Evolutionary conservation across 2,797 vertebrate species (phyloP).

Genomic region (Yasuhikotakia modesta): DNA sequence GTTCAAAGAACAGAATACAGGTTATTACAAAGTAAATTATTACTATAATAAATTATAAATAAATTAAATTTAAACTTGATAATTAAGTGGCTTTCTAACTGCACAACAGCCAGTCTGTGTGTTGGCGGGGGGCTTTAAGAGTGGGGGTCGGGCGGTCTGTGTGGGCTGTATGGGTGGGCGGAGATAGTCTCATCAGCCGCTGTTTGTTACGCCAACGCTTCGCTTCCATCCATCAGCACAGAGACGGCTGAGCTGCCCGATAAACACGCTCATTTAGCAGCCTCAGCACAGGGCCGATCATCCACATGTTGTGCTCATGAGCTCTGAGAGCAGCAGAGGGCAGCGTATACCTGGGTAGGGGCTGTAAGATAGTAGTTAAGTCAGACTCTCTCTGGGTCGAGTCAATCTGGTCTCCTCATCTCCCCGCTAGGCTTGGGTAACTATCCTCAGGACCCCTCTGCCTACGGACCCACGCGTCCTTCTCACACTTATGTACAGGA

Average conservation of each 20-base stretch:
- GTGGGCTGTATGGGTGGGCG: conserved; percentile 16
- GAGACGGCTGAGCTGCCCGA: conserved; percentile 62
- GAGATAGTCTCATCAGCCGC: conserved; percentile 59
- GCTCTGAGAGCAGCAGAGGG: conserved; percentile 61
- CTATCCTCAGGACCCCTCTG: conserved; percentile 89
- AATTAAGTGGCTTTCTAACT: background rate
- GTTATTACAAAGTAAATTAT: background rate
- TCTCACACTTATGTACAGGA: conserved; percentile 91
- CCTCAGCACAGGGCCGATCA: conserved; percentile 41
- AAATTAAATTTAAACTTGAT: background rate
- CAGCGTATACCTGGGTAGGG: conserved; percentile 33
- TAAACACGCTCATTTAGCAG: conserved; percentile 44
- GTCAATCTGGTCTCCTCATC: conserved; percentile 89
- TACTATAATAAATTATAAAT: too few relatives aligned
- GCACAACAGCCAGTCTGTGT: background rate
- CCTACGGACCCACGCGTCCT: conserved; percentile 89
- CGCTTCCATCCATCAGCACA: conserved; percentile 74
- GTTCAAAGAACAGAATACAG: background rate
- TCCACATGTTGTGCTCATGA: conserved; percentile 62
- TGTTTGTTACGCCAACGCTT: conserved; percentile 75
- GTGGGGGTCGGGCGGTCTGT: background rate
- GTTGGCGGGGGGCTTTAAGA: background rate
- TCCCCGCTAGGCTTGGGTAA: conserved; percentile 88
- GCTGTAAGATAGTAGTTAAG: conserved; percentile 55
- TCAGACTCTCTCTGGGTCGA: conserved; percentile 80